Evolutionary conservation across 2,888 invertebrate species (phyloP), one percentile per base, ranked within the genome.

Genomic region (Erebia aethiops): DNA sequence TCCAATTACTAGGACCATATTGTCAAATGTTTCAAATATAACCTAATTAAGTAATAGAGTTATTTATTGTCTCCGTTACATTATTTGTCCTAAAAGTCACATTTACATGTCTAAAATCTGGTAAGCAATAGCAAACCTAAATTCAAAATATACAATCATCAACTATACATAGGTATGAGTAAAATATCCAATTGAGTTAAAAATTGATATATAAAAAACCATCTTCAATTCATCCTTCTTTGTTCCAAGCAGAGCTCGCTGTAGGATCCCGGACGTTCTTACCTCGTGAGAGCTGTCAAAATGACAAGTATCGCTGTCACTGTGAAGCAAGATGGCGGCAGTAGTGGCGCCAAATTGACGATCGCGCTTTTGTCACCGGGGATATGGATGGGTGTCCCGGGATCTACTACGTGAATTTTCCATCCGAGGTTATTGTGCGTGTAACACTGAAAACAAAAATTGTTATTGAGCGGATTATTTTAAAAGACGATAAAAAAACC

Each of bases 381-480:
- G 1, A 83, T 74, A 0, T 91, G 91, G 1, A 93, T 84, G 0
- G 84, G 82, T 0, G 90, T 87, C 1, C 96, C 96, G 0, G 95
- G 95, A 81, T 98, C 96, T 13, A 97, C 95, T 2, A 98, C 97
- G 86, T 97, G 95, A 79, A 98, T 98, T 87, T 98, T 98, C 98
- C 98, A 98, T 64, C 98, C 98, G 43, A 98, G 92, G 86, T 98
- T 97, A 77, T 96, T 97, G 92, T 98, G 98, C n/a, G 96, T 96
- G 91, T 97, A 98, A 88, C 98, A 98, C 98, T 98, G 92, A 41
- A 71, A 70, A 4, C 16, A 13, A 56, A 35, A 35, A n/a, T 1
- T 35, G 10, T 18, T 54, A 16, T 10, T 10, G 16, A 10, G 16
- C 3, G 18, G 26, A 26, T 21, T 21, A 21, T 21, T 21, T 21